A percentile compares a stretch with the other conserved stretches of the same genome.
Evolutionary conservation across 2,888 invertebrate species (phyloP).

Genomic region (Amphiduros pacificus): DNA sequence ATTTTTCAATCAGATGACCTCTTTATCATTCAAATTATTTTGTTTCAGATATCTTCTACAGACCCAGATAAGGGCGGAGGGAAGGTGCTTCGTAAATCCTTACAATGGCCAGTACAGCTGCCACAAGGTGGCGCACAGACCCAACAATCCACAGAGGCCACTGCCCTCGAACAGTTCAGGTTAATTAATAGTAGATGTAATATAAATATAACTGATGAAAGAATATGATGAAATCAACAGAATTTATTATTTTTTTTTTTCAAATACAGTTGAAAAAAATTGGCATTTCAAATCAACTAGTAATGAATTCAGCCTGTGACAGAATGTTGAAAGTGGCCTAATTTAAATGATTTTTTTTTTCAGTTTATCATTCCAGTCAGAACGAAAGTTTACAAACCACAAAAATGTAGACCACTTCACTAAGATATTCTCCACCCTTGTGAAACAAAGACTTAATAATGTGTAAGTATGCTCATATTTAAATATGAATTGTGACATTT

Average conservation of each 20-base stretch:
- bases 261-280: neutral
- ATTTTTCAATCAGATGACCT: too few relatives aligned
- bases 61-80: too few relatives aligned
- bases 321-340: too few relatives aligned
- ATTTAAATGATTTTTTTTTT: constrained; percentile 23
- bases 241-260: neutral
- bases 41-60: too few relatives aligned
- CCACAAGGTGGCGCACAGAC: constrained; percentile 32
- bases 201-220: neutral
- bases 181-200: constrained; percentile 23
- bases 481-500: neutral
- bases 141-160: constrained; percentile 41
- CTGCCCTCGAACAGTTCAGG: constrained; percentile 49
- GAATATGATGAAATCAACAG: neutral
- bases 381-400: constrained; percentile 46
- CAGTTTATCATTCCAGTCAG: constrained; percentile 49
- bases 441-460: constrained; percentile 48
- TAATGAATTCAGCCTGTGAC: neutral
- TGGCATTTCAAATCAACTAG: neutral
- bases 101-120: constrained; percentile 37
- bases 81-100: too few relatives aligned
- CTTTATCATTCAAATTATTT: too few relatives aligned
- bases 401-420: constrained; percentile 38
- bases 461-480: constrained; percentile 38
- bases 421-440: constrained; percentile 45